Percentiles rank a stretch among this genome's conserved stretches.
Conservation (phyloP, 2,797 vertebrate species). For the Bovichtus variegatus region DNA sequence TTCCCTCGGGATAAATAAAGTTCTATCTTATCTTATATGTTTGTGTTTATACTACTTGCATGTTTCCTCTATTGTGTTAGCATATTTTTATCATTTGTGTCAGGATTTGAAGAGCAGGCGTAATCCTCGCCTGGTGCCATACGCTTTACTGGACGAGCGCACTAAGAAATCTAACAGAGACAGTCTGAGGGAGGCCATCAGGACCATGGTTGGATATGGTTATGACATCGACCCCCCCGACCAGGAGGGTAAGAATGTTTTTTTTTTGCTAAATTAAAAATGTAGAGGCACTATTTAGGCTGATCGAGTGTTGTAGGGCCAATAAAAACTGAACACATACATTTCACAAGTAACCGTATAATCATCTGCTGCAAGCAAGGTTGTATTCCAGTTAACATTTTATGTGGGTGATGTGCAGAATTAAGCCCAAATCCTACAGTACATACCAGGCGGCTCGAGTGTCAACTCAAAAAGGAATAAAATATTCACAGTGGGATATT, state of each 20-base stretch:
- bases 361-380: neutral
- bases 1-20: too few relatives aligned
- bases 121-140: constrained; percentile 97
- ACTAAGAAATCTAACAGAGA: constrained; percentile 99
- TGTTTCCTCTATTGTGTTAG: neutral
- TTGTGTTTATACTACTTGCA: neutral
- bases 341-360: neutral
- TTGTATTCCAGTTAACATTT: neutral
- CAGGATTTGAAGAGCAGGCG: constrained; percentile 98
- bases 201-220: constrained; percentile 96
- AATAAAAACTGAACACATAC: neutral
- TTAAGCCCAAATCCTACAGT: neutral
- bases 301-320: neutral
- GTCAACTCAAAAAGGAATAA: neutral
- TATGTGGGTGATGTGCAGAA: neutral
- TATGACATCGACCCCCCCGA: constrained; percentile 96
- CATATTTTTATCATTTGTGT: constrained; percentile 24
- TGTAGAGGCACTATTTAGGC: neutral
- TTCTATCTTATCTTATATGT: neutral
- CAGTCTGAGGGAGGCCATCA: constrained; percentile 96
- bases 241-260: constrained; percentile 91
- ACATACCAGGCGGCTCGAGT: neutral
- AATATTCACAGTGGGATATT: neutral
- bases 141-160: constrained; percentile 95
- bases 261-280: too few relatives aligned